Percentiles rank a stretch among this genome's conserved stretches.
Conservation (phyloP, 2,888 invertebrate genomes). For the Eupeodes latifasciatus region DNA sequence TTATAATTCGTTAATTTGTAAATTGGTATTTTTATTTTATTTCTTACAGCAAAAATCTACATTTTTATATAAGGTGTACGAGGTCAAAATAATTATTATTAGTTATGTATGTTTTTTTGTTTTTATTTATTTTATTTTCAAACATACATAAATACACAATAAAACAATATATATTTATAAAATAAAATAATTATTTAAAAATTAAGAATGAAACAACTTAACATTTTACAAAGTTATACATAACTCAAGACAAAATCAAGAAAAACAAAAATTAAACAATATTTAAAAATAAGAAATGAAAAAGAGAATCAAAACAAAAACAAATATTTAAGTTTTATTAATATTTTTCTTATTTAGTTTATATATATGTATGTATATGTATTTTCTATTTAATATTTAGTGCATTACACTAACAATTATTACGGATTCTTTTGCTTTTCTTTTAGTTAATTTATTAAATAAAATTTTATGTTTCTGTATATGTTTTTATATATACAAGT, state of each 20-base stretch:
- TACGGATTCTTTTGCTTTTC: constrained; percentile 3
- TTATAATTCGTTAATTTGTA: constrained; percentile 38
- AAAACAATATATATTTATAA: constrained; percentile 22
- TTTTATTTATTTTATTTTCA: constrained; percentile 19
- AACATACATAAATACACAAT: constrained; percentile 37
- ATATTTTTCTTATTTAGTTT: constrained; percentile 24
- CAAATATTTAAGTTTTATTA: neutral
- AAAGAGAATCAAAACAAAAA: constrained; percentile 32
- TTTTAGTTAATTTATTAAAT: constrained; percentile 34
- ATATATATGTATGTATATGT: neutral
- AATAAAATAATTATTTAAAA: constrained; percentile 37
- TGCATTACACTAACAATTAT: constrained; percentile 8
- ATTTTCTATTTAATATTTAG: constrained; percentile 3
- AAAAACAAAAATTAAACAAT: constrained; percentile 38
- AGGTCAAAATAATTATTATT: constrained; percentile 12
- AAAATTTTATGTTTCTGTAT: constrained; percentile 24
- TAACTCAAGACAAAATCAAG: constrained; percentile 19
- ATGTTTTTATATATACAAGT: constrained; percentile 58
- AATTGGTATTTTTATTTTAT: constrained; percentile 12
- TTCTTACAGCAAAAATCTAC: constrained; percentile 41
- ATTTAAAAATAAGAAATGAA: constrained; percentile 7
- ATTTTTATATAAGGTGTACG: constrained; percentile 19
- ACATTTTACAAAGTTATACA: constrained; percentile 23
- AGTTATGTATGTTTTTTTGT: constrained; percentile 26
- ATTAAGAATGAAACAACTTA: constrained; percentile 53